phyloP scores from a whole-genome alignment of 2,888 invertebrate species.

The Dynastes grantii region DNA sequence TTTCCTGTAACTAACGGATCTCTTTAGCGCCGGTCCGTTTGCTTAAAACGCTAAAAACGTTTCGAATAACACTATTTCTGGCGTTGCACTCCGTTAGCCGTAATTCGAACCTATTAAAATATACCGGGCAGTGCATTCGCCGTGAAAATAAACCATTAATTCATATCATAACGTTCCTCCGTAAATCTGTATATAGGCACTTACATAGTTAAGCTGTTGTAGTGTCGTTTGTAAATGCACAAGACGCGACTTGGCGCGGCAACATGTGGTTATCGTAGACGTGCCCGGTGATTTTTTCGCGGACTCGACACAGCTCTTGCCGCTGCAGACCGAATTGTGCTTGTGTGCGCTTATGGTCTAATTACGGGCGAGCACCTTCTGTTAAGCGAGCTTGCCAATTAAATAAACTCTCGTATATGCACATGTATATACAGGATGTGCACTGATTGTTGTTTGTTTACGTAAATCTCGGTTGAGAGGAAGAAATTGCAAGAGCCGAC shows the following conservation, averaged over 20 bases:
- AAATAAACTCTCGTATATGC: background rate
- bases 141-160: slow-evolving; percentile 36
- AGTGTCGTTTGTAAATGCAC: background rate
- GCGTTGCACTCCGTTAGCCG: slow-evolving; percentile 13
- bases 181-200: too few relatives aligned
- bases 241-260: background rate
- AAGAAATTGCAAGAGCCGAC: too few relatives aligned
- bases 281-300: background rate
- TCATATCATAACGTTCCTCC: slow-evolving; percentile 21
- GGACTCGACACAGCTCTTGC: background rate
- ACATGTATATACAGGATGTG: background rate
- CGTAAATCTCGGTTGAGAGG: too few relatives aligned
- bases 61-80: slow-evolving; percentile 31
- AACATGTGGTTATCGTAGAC: slow-evolving; percentile 29
- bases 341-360: background rate
- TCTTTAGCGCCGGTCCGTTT: background rate
- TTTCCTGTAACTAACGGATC: background rate
- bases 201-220: background rate
- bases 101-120: slow-evolving; percentile 31
- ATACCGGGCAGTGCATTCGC: background rate
- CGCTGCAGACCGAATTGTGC: too few relatives aligned
- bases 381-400: background rate
- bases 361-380: slow-evolving; percentile 3
- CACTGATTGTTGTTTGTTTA: too few relatives aligned
- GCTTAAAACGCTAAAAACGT: background rate